Base-by-base conservation (phyloP, 37 sponge, comb jelly and placozoan species). In the Spongia lamella region DNA sequence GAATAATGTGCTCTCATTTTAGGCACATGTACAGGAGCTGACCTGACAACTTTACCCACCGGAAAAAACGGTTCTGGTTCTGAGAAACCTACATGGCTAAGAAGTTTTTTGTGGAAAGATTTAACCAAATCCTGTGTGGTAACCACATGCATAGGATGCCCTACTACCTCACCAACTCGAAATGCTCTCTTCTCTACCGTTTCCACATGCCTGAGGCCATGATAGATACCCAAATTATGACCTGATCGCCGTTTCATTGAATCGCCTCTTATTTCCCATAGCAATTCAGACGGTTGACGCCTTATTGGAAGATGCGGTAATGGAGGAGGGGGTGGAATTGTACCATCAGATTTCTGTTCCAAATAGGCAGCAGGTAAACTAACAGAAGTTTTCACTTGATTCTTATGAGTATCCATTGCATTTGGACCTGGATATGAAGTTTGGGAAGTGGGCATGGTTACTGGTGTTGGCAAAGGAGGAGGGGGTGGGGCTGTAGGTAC, bases 131-230 rank as follows among this genome's bases (percentile, higher is more conserved):
- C 74, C 67, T 86, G 86, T 9, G 51, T 20, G 9, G 86, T 86
- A 13, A 84, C 85, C 14, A 84, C 85, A 64, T 30, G 77, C 0
- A 73, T 79, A 78, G 78, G 20, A 1, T 69, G 7, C 9, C 47
- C 47, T 43, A 43, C 47, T 13, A 43, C 47, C 88, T 62, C 43
- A 90, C 90, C 90, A 20, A 90, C 86, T 63, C 43, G 56, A 67
- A 84, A 81, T 22, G 86, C 82, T 37, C 73, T 61, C 61, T 90
- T 90, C 78, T 85, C 90, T 58, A 90, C 82, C 25, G 90, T 80
- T 34, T 63, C 22, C 16, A 90, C 90, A 31, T 49, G 86, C 0
- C 60, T 49, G 16, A 90, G 73, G 24, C 73, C 5, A 9, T 43
- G 5, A 9, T 43, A 43, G 9, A 9, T 5, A 43, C 47, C 47